Base-by-base conservation (phyloP, 1,140 invertebrate species). In the Portunus trituberculatus region DNA sequence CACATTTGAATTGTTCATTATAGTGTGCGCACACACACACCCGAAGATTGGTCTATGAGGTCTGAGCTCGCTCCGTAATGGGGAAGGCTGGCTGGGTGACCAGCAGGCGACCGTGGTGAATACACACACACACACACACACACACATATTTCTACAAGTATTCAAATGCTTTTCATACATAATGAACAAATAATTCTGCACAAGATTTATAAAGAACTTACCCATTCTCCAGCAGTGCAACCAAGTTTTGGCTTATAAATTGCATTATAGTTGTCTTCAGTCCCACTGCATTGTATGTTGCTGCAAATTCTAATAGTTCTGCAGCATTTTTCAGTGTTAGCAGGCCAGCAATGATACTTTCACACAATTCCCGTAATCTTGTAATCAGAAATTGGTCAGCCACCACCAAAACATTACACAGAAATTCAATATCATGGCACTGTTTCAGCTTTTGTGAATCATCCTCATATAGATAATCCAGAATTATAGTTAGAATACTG, bases 291-390 rank as follows among this genome's bases (percentile, higher is more conserved):
- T 98, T 98, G 96, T 98, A 98, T 7, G 97, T 97, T 95, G 97
- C 97, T n/a, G 98, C 97, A 96, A 98, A 97, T 96, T 98, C 97
- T 87, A 98, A 97, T 12, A 98, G 97, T 96, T 98, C 98, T 4
- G 97, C 97, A 39, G 97, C 98, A 97, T 98, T 98, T 97, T 98
- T 98, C 67, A 98, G 96, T 8, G 97, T 98, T 4, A 98, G 96
- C 2, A 98, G 96, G 93, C 97, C 97, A 0, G 97, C 97, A 46
- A 98, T 96, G 4, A 97, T 97, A 4, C 97, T 97, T 97, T 98
- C 98, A 97, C 98, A 98, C 67, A 97, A 97, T 97, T 98, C 97
- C 96, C 98, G 97, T 7, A 98, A 97, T 89, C 98, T 96, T 2
- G 96, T 96, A 3, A 98, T 97, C 93, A 98, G 97, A 7, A 98